Base-by-base conservation (phyloP, 2,113 vertebrate genomes). In the Campylorhamphus procurvoides region DNA sequence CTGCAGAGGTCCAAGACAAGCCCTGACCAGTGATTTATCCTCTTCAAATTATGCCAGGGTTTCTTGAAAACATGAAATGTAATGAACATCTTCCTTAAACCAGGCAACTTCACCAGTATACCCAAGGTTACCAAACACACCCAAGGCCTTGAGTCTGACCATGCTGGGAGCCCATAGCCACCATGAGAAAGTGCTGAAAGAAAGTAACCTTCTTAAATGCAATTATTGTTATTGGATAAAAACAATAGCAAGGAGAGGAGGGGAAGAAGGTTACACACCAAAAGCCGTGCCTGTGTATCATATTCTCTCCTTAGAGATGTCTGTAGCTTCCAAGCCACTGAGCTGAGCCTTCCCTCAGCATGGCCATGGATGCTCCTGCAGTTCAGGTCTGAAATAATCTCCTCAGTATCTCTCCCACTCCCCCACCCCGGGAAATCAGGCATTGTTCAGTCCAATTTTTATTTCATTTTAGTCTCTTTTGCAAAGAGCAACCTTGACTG, bases 291-390 rank as follows among this genome's bases (percentile, higher is more conserved):
- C 29, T 53, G 23, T 37, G 0, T 22, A 66, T 17, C 27, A 24
- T 13, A 63, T 24, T 3, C 4, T 53, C 74, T 84, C 14, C 42
- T 58, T 13, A 5, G 5, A 25, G 10, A 8, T 1, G 8, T 5
- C 1, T 1, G 25, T 4, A n/a, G 9, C 39, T 63, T 56, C 12
- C 0, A 2, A 15, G 4, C 15, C 35, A 18, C 24, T 2, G 3
- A 27, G 1, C 44, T 1, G 4, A 53, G 8, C 6, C 22, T 60
- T 27, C 22, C 14, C 25, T 27, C 15, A 18, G 29, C 24, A 35
- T 31, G 18, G 14, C 7, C 11, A 11, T 10, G 12, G 20, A 1
- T 5, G 1, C 4, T 35, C 12, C 11, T 5, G 1, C 0, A 0
- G 5, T 4, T 29, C 40, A 24, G 13, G 7, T 44, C 13, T 35